These are phyloP conservation scores for Ormyrus pomaceus DNA, from an alignment of 2,888 invertebrate genomes.

Conservation along the genomic window DNA sequence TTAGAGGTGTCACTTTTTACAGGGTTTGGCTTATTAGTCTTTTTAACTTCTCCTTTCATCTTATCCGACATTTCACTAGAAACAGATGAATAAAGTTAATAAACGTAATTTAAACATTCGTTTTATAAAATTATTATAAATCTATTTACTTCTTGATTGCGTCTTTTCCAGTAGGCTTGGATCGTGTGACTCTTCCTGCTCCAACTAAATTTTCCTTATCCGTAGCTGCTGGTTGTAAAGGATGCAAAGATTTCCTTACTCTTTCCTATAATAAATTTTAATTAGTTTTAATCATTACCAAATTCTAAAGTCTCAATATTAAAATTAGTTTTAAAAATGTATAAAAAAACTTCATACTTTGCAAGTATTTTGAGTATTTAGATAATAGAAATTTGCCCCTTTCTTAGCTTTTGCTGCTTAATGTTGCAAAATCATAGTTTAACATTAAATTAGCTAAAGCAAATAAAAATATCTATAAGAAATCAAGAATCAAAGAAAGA, in stretches of 20 bases:
- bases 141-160: constrained; percentile 53
- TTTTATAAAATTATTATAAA: not conserved
- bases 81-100: not conserved
- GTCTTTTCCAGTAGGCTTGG: constrained; percentile 44
- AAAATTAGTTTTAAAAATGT: not conserved
- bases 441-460: constrained; percentile 10
- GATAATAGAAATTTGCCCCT: too few relatives aligned
- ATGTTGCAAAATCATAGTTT: constrained; percentile 10
- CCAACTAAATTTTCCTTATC: constrained; percentile 85
- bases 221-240: constrained; percentile 83
- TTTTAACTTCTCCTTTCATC: constrained; percentile 48
- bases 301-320: not conserved
- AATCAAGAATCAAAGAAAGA: not conserved
- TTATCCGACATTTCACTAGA: constrained; percentile 61
- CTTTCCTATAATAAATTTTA: constrained; percentile 55
- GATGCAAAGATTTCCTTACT: constrained; percentile 83
- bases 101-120: not conserved
- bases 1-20: constrained; percentile 49
- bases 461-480: constrained; percentile 7
- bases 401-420: not conserved
- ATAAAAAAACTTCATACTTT: too few relatives aligned
- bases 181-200: constrained; percentile 78
- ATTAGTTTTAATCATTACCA: not conserved
- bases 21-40: constrained; percentile 35
- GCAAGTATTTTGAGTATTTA: not conserved